Evolutionary conservation across 2,113 vertebrate genomes (phyloP).

Genomic region (Tympanuchus pallidicinctus): DNA sequence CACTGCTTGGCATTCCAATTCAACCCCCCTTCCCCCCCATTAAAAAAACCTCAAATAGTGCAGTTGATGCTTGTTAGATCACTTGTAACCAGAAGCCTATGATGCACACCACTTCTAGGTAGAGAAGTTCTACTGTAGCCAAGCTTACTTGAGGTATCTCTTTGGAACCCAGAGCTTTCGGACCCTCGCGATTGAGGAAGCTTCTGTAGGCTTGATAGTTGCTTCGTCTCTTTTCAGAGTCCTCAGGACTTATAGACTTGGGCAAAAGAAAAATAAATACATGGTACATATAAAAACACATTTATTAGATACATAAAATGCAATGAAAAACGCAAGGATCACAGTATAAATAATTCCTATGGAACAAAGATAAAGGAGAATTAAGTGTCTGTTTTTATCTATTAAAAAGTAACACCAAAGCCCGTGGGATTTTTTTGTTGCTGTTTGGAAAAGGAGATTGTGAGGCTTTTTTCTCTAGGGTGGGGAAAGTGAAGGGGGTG

Average conservation of each 20-base stretch:
- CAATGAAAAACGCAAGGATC: not conserved
- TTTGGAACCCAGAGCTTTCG: constrained; percentile 95
- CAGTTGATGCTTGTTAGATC: not conserved
- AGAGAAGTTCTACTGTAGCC: not conserved
- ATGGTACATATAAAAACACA: not conserved
- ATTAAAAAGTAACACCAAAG: not conserved
- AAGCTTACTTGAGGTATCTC: constrained; percentile 88
- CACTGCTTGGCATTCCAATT: not conserved
- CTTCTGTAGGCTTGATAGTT: constrained; percentile 90
- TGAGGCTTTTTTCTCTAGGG: not conserved
- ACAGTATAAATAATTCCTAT: not conserved
- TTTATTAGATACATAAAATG: not conserved
- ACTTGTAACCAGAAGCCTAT: not conserved
- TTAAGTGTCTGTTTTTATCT: not conserved
- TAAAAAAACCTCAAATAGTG: not conserved
- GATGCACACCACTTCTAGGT: not conserved
- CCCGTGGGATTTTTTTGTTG: too few relatives aligned
- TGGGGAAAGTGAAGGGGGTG: not conserved
- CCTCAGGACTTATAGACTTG: constrained; percentile 88
- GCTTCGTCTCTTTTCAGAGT: constrained; percentile 88
- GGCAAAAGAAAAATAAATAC: not conserved
- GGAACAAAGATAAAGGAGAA: not conserved
- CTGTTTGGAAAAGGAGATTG: not conserved
- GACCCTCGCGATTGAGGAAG: constrained; percentile 95
- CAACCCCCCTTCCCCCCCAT: not conserved